Conservation (phyloP, 2,113 vertebrate species). For the Speoplatyrhinus poulsoni region DNA sequence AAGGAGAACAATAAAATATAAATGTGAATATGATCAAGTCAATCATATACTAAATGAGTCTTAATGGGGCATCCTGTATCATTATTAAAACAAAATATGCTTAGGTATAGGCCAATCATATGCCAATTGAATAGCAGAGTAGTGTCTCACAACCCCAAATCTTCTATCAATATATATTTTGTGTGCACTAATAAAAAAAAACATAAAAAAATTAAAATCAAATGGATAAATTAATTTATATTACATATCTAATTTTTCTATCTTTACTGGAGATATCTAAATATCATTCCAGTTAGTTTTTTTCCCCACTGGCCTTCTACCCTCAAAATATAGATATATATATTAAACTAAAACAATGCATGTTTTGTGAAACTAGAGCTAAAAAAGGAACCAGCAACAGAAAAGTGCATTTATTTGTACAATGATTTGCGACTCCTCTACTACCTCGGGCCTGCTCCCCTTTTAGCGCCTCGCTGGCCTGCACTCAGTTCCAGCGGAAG, state of each 20-base stretch:
- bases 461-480: constrained; percentile 43
- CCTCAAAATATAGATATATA: constrained; percentile 71
- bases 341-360: constrained; percentile 71
- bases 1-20: constrained; percentile 35
- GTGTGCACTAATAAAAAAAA: constrained; percentile 72
- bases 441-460: constrained; percentile 63
- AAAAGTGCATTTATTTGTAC: constrained; percentile 98
- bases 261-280: constrained; percentile 68
- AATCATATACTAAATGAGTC: constrained; percentile 44
- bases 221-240: constrained; percentile 69
- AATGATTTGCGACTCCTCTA: constrained; percentile 82
- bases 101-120: constrained; percentile 48
- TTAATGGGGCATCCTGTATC: constrained; percentile 53
- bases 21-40: constrained; percentile 49
- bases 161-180: constrained; percentile 47
- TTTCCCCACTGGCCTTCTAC: constrained; percentile 57
- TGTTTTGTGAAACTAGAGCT: constrained; percentile 72
- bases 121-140: constrained; percentile 72
- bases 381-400: constrained; percentile 91
- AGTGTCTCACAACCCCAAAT: constrained; percentile 69
- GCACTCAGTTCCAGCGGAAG: constrained; percentile 96
- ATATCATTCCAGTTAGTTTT: constrained; percentile 74
- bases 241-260: constrained; percentile 60
- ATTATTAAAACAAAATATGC: constrained; percentile 60
- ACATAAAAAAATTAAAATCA: constrained; percentile 59